Percentiles rank a stretch among this genome's conserved stretches.
These are phyloP conservation scores for Caenorhabditis imperialis DNA, from an alignment of 2,888 invertebrate genomes.

Conservation along the genomic window DNA sequence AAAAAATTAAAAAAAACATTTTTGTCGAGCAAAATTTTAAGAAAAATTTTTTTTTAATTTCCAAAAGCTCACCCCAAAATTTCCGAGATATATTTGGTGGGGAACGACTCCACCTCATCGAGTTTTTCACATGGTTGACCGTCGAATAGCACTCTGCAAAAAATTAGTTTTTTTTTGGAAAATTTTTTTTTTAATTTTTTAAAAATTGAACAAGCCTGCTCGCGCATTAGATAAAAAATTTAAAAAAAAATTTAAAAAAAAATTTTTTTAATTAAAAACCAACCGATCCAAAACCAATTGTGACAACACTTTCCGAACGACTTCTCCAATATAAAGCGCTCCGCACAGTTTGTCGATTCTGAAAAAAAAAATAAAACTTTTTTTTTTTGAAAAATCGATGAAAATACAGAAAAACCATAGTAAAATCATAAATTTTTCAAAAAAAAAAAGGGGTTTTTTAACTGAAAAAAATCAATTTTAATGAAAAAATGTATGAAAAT, in stretches of 20 bases:
- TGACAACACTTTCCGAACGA: slow-evolving; percentile 75
- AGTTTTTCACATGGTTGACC: slow-evolving; percentile 73
- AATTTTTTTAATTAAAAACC: background rate
- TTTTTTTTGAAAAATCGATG: background rate
- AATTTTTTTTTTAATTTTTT: too few relatives aligned
- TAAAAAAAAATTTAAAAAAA: too few relatives aligned
- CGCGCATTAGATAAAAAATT: background rate
- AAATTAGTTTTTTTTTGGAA: too few relatives aligned
- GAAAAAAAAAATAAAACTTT: slow-evolving; percentile 32
- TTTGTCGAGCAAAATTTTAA: background rate
- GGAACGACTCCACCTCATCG: slow-evolving; percentile 76
- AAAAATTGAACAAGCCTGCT: background rate
- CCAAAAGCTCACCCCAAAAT: slow-evolving; percentile 71
- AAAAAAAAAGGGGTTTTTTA: background rate
- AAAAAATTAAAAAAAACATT: background rate
- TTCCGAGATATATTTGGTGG: slow-evolving; percentile 78
- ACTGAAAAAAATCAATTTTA: slow-evolving; percentile 1
- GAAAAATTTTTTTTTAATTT: background rate
- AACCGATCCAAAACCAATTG: slow-evolving; percentile 73
- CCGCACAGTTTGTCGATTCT: slow-evolving; percentile 78
- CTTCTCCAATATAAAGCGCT: slow-evolving; percentile 78
- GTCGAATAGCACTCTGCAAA: slow-evolving; percentile 69
- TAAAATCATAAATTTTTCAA: too few relatives aligned
- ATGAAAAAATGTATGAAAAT: slow-evolving; percentile 4
- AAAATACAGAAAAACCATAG: too few relatives aligned